Conservation (phyloP, 2,113 vertebrate species). For the Nanorana parkeri region DNA sequence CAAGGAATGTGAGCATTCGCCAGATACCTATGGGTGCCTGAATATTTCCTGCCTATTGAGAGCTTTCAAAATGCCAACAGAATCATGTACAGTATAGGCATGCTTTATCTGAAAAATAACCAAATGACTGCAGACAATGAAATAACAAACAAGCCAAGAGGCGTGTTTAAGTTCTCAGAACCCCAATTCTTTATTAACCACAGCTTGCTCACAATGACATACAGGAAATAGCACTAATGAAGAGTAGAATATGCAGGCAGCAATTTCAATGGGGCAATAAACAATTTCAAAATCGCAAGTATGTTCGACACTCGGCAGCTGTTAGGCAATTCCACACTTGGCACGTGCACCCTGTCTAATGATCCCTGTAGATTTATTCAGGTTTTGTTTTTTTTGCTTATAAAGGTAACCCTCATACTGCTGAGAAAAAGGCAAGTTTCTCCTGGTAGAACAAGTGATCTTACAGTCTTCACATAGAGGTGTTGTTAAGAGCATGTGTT, state of each 20-base stretch:
- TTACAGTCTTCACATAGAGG: not conserved
- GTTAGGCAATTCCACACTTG: conserved; percentile 72
- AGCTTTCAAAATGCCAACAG: too few relatives aligned
- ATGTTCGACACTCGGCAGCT: conserved; percentile 64
- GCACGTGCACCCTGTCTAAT: conserved; percentile 75
- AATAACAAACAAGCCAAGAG: conserved; percentile 38
- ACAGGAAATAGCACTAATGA: conserved; percentile 87
- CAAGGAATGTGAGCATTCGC: too few relatives aligned
- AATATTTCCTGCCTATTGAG: too few relatives aligned
- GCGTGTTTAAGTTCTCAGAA: conserved; percentile 85
- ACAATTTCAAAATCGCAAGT: conserved; percentile 78
- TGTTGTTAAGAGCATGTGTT: conserved; percentile 4
- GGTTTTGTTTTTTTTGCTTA: conserved; percentile 64
- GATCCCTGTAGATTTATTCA: conserved; percentile 69
- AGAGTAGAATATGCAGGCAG: conserved; percentile 86
- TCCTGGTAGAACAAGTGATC: not conserved
- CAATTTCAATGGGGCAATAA: conserved; percentile 74
- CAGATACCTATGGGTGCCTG: too few relatives aligned
- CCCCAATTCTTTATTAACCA: conserved; percentile 89
- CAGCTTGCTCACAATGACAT: conserved; percentile 90
- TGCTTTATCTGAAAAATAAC: too few relatives aligned
- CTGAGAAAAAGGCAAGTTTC: conserved; percentile 64
- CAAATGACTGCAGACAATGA: too few relatives aligned
- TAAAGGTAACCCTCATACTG: conserved; percentile 72
- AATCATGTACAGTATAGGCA: too few relatives aligned